Evolutionary conservation across 1,140 invertebrate species (phyloP).

Genomic region (Homarus americanus): DNA sequence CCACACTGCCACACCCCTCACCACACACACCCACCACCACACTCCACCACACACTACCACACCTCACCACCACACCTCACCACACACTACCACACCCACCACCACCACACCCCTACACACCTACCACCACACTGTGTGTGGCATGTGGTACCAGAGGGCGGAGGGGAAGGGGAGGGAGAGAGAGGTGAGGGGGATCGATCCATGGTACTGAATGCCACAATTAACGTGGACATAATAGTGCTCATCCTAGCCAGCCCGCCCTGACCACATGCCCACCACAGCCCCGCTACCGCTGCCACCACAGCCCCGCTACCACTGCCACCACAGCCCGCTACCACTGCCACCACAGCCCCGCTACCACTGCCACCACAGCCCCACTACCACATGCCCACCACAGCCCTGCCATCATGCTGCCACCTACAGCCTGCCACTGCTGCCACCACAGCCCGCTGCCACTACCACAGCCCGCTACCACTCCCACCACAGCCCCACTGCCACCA

Average conservation of each 20-base stretch:
- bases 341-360: too few species aligned
- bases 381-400: background rate
- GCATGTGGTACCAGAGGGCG: background rate
- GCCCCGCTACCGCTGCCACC: background rate
- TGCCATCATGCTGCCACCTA: too few species aligned
- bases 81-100: background rate
- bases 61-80: background rate
- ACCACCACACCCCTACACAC: too few species aligned
- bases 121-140: too few species aligned
- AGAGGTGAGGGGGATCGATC: background rate
- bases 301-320: background rate
- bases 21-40: background rate
- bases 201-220: slow-evolving; percentile 15
- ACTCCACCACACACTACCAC: background rate
- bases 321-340: background rate
- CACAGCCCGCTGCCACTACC: too few species aligned
- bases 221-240: slow-evolving; percentile 14
- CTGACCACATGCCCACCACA: background rate
- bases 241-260: background rate
- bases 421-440: background rate
- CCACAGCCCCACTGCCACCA: background rate
- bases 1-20: too few species aligned
- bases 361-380: too few species aligned
- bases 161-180: background rate
- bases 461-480: too few species aligned